Conservation (phyloP, 2,797 vertebrate species). For the Eutrigla gurnardus region DNA sequence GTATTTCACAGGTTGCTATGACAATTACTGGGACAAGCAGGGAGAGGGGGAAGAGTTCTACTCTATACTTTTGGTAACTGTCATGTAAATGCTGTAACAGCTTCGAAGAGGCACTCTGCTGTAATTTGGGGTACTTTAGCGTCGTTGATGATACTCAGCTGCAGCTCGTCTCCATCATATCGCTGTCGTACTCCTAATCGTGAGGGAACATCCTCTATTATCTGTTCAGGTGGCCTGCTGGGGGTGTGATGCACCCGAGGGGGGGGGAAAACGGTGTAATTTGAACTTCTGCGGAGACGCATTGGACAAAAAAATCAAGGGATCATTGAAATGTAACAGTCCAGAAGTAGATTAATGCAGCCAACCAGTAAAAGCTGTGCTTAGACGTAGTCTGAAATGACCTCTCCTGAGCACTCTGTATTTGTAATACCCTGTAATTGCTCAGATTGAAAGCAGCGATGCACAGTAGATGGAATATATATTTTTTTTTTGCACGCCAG, state of each 20-base stretch:
- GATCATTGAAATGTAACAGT: conserved; percentile 43
- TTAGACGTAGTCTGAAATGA: conserved; percentile 43
- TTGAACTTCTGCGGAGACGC: conserved; percentile 45
- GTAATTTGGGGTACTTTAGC: conserved; percentile 56
- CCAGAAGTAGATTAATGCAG: conserved; percentile 43
- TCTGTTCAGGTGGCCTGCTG: conserved; percentile 51
- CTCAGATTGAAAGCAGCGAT: conserved; percentile 43
- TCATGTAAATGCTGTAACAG: conserved; percentile 50
- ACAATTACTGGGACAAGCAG: conserved; percentile 28
- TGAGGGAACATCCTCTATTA: conserved; percentile 48
- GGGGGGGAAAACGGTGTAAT: conserved; percentile 48
- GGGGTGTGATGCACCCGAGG: conserved; percentile 27
- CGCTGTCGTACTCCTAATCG: conserved; percentile 44
- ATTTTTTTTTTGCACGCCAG: conserved; percentile 41
- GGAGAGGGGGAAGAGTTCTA: conserved; percentile 22
- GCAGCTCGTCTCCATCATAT: conserved; percentile 53
- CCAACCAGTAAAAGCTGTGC: conserved; percentile 23
- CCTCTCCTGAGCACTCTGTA: conserved; percentile 41
- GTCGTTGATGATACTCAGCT: conserved; percentile 63
- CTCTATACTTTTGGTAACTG: conserved; percentile 35
- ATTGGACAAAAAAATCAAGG: conserved; percentile 13
- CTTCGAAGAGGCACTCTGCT: conserved; percentile 53
- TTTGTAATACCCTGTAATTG: conserved; percentile 59
- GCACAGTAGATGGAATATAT: conserved; percentile 62
- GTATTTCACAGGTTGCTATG: conserved; percentile 46